Conservation (phyloP, 1,140 invertebrate genomes). For the Latrodectus geometricus region DNA sequence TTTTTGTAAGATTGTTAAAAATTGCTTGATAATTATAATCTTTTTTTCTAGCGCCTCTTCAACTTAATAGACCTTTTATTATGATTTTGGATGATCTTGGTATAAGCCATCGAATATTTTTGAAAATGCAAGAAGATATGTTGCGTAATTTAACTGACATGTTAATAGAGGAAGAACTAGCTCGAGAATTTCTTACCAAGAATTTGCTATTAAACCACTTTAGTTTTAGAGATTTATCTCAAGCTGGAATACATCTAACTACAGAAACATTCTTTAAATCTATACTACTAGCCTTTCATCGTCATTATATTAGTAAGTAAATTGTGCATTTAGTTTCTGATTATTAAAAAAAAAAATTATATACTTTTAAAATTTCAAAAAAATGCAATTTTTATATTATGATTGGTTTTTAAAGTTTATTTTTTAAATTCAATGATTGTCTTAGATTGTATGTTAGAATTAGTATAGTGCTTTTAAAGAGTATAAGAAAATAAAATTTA, state of each 20-base stretch:
- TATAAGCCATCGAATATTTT: slow-evolving; percentile 16
- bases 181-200: slow-evolving; percentile 22
- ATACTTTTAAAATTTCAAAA: no score
- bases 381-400: no score
- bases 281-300: slow-evolving; percentile 21
- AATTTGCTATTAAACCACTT: background rate
- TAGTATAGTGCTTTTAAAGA: no score
- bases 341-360: no score
- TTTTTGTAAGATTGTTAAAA: no score
- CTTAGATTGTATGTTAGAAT: no score
- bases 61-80: slow-evolving; percentile 58
- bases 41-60: slow-evolving; percentile 1
- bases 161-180: slow-evolving; percentile 44
- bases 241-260: slow-evolving; percentile 46
- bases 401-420: no score
- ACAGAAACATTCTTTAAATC: slow-evolving; percentile 60
- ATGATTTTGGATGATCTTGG: slow-evolving; percentile 44
- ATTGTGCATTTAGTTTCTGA: no score
- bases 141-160: slow-evolving; percentile 42
- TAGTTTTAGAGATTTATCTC: slow-evolving; percentile 14
- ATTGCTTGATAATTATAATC: background rate
- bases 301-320: slow-evolving; percentile 3
- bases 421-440: no score
- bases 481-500: no score
- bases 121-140: slow-evolving; percentile 31